Conservation (phyloP, 2,113 vertebrate genomes). For the Gymnocephalus cernua region DNA sequence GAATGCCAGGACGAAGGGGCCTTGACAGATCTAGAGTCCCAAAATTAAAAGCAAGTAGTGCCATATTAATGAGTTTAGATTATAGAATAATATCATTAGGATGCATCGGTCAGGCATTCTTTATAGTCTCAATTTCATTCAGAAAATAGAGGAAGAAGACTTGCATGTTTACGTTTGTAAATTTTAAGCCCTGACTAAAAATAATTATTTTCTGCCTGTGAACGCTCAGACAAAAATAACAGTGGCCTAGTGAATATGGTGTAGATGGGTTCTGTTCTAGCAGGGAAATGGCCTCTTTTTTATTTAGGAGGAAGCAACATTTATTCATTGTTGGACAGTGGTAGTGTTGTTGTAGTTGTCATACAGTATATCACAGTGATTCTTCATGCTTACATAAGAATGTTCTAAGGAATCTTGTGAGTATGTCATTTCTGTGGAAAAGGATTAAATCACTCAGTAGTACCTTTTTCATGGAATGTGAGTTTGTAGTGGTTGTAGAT, state of each 20-base stretch:
- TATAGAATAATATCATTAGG: not conserved
- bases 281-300: not conserved
- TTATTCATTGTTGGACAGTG: not conserved
- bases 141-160: not conserved
- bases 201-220: slow-evolving; percentile 29
- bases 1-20: slow-evolving; percentile 58
- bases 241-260: slow-evolving; percentile 6
- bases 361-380: not conserved
- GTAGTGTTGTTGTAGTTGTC: not conserved
- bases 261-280: slow-evolving; percentile 6
- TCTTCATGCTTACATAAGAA: not conserved
- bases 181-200: slow-evolving; percentile 20
- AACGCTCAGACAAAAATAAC: slow-evolving; percentile 41
- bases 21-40: slow-evolving; percentile 26
- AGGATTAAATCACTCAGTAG: not conserved
- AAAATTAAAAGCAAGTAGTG: slow-evolving; percentile 37
- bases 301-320: not conserved
- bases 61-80: slow-evolving; percentile 33
- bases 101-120: slow-evolving; percentile 1
- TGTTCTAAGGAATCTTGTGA: not conserved
- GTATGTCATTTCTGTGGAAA: not conserved
- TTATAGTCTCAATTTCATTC: not conserved
- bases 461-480: not conserved
- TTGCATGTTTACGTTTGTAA: not conserved
- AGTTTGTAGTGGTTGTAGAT: not conserved